Conservation (phyloP, 2,113 vertebrate genomes). For the Peromyscus maniculatus region DNA sequence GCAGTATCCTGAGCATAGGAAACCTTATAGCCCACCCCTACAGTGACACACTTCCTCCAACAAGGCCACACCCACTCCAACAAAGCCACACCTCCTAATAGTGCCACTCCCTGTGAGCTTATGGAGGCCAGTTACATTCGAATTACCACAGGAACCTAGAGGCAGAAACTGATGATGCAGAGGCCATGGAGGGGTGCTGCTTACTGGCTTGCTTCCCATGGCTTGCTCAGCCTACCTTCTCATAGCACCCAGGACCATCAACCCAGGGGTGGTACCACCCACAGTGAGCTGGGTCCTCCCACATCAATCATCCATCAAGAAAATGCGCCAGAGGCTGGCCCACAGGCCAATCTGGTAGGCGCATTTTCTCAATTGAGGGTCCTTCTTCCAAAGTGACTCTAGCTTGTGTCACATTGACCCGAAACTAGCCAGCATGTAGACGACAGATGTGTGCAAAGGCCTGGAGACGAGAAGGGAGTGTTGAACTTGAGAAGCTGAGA, state of each 20-base stretch:
- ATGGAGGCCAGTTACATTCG: neutral
- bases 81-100: neutral
- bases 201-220: neutral
- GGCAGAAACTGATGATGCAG: neutral
- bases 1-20: no score
- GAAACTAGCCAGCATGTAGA: neutral
- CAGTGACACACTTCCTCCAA: neutral
- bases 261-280: neutral
- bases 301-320: neutral
- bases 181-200: neutral
- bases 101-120: neutral
- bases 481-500: neutral
- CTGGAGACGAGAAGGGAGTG: neutral
- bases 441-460: neutral
- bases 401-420: neutral
- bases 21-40: neutral
- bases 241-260: neutral
- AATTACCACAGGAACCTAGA: neutral
- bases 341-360: neutral
- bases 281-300: neutral
- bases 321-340: neutral
- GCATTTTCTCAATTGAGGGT: neutral
- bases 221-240: neutral
- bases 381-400: neutral
- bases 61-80: neutral